Evolutionary conservation across 2,888 invertebrate genomes (phyloP).

Genomic region (Pollenia angustigena): DNA sequence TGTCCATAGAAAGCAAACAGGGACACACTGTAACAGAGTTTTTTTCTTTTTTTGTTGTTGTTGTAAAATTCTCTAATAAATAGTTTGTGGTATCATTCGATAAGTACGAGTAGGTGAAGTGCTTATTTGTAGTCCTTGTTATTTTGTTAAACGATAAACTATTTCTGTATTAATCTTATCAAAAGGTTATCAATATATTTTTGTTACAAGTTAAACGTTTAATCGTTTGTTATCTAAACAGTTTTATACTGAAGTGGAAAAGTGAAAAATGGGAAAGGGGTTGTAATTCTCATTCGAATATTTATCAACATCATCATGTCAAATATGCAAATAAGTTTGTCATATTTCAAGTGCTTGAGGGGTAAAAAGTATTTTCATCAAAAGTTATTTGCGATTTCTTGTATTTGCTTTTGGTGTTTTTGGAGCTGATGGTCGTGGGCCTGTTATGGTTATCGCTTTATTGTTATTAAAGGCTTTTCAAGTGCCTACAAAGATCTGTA

Average conservation of each 20-base stretch:
- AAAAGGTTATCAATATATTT: constrained; percentile 38
- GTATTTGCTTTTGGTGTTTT: background rate
- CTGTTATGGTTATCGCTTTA: background rate
- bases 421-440: background rate
- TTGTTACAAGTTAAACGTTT: constrained; percentile 30
- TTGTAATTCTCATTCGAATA: constrained; percentile 28
- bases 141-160: constrained; percentile 26
- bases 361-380: constrained; percentile 9
- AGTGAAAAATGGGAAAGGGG: background rate
- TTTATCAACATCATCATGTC: constrained; percentile 53
- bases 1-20: background rate
- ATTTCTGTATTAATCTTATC: constrained; percentile 60
- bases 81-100: background rate
- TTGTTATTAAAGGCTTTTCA: constrained; percentile 24
- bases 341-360: constrained; percentile 57
- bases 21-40: background rate
- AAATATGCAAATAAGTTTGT: constrained; percentile 64
- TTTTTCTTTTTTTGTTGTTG: background rate
- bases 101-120: background rate
- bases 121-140: constrained; percentile 16
- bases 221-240: constrained; percentile 63
- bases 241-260: constrained; percentile 24
- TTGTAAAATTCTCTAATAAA: background rate
- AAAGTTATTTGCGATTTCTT: background rate
- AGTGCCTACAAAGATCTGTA: background rate